Percentiles rank a stretch among this genome's conserved stretches.
Evolutionary conservation across 92 coral and sea anemone genomes (phyloP).

Genomic region (Epizoanthus scotinus): DNA sequence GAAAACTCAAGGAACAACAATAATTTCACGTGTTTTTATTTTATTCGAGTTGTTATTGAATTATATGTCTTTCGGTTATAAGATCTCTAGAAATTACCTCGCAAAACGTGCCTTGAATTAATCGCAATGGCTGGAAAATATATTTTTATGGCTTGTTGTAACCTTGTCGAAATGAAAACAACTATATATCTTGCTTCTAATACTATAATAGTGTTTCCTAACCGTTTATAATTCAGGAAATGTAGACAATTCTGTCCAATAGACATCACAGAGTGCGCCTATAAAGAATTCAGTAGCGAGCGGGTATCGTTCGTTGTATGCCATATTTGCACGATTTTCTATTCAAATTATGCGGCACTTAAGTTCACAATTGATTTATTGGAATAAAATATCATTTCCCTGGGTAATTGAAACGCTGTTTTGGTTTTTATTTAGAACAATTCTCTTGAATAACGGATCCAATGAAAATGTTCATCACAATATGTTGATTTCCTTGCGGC

Average conservation of each 20-base stretch:
- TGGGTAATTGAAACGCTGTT: not conserved
- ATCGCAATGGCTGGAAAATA: too few relatives aligned
- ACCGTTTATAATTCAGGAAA: not conserved
- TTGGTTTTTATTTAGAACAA: not conserved
- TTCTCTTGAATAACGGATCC: not conserved
- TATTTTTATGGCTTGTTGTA: too few relatives aligned
- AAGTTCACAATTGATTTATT: not conserved
- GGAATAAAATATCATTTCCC: not conserved
- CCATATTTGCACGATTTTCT: not conserved
- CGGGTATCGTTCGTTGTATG: not conserved
- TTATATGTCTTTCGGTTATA: too few relatives aligned
- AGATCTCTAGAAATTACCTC: too few relatives aligned
- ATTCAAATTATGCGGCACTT: not conserved
- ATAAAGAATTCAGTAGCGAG: not conserved
- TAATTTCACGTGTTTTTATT: not conserved
- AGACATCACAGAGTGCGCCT: not conserved
- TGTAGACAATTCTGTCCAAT: too few relatives aligned
- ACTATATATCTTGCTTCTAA: not conserved
- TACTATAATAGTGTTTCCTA: not conserved
- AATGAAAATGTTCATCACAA: not conserved
- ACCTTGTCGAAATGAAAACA: not conserved
- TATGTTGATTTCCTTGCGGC: not conserved
- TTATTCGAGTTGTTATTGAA: too few relatives aligned
- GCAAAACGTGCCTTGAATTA: too few relatives aligned
- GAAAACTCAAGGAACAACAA: not conserved